Base-by-base conservation (phyloP, 1,140 invertebrate genomes). In the Cydia amplana region DNA sequence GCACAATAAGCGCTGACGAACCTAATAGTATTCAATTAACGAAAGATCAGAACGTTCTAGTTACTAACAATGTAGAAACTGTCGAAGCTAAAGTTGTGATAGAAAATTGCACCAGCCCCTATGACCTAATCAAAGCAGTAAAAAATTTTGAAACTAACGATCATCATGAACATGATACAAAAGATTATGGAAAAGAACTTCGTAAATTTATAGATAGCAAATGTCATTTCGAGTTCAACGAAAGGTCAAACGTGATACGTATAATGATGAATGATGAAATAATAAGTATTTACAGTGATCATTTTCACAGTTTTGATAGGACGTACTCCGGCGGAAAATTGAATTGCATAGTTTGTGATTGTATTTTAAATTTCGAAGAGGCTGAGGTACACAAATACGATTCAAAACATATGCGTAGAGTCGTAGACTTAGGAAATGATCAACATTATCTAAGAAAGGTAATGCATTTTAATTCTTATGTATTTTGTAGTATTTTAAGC, bases 251-350 rank as follows among this genome's bases (percentile, higher is more conserved):
- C 16, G n/a, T 18, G 16, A 55, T 55, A n/a, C 51, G 16, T 55
- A 18, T 55, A 18, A 6, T n/a, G 51, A 55, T 55, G n/a, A 18
- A 55, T 55, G n/a, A 55, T 55, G n/a, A 55, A 18, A 7, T 55
- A 18, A 18, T 55, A 18, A 18, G 51, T 55, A 55, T 55, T 55
- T 18, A 55, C 16, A 55, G n/a, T 9, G 51, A 55, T 55, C 16
- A 55, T 55, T 55, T 55, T 18, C 51, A 55, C 51, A 55, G 51
- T 18, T 55, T 18, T 55, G 51, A 18, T 55, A 55, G 51, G n/a
- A 49, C 14, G 9, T 49, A 49, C 16, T 49, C 4, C 16, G 16
- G 46, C 46, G 4, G 16, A 5, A 49, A 4, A 49, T 49, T 49
- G 16, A 16, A 16, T 9, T 49, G 46, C 46, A 16, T 49, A 49